Evolutionary conservation across 2,888 invertebrate genomes (phyloP).

Genomic region (Margaritifera margaritifera): DNA sequence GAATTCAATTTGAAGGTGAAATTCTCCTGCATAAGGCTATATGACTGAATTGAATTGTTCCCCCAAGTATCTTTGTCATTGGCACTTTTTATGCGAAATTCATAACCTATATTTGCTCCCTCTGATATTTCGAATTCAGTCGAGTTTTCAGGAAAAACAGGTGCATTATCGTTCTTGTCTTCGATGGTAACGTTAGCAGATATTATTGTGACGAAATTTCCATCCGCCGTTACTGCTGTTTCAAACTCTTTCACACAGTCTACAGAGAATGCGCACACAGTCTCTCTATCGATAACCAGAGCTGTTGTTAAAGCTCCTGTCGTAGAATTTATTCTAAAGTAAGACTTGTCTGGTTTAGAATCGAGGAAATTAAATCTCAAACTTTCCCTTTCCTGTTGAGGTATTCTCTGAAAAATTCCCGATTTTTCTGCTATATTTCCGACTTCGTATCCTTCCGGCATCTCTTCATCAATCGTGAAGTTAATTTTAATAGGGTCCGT

Average conservation of each 20-base stretch:
- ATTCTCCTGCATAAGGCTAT: slow-evolving; percentile 26
- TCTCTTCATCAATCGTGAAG: slow-evolving; percentile 36
- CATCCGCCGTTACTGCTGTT: slow-evolving; percentile 15
- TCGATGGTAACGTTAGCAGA: slow-evolving; percentile 39
- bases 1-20: slow-evolving; percentile 22
- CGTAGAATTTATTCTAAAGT: slow-evolving; percentile 25
- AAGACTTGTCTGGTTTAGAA: slow-evolving; percentile 2
- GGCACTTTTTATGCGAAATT: slow-evolving; percentile 24
- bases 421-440: slow-evolving; percentile 35
- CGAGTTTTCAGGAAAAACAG: slow-evolving; percentile 33
- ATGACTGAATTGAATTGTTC: slow-evolving; percentile 33
- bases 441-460: slow-evolving; percentile 19
- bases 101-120: slow-evolving; percentile 16
- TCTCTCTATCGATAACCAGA: slow-evolving; percentile 34
- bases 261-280: slow-evolving; percentile 22
- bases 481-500: neutral
- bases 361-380: slow-evolving; percentile 15
- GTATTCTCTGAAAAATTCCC: neutral
- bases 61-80: slow-evolving; percentile 25
- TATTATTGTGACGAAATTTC: slow-evolving; percentile 33
- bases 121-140: slow-evolving; percentile 24
- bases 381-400: too few species aligned
- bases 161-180: slow-evolving; percentile 54
- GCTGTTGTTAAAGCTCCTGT: slow-evolving; percentile 29
- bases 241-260: slow-evolving; percentile 24